Conservation (phyloP, 1,140 invertebrate species). For the Hermatobates lingyangjiaoensis region DNA sequence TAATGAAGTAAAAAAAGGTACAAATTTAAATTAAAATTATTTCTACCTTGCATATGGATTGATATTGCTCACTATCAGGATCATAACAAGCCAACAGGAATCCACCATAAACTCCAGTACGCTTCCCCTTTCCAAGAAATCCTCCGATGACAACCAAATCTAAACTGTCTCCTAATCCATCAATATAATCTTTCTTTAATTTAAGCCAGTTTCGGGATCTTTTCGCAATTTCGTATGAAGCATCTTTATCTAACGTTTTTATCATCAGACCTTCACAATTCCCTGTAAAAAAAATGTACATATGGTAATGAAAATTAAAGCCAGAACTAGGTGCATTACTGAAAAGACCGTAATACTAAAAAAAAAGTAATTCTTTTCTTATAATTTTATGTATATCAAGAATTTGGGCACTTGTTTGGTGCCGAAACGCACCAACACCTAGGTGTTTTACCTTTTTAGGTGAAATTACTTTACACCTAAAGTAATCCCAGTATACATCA, state of each 20-base stretch:
- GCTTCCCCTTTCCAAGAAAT: slow-evolving; percentile 82
- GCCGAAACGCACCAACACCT: no score
- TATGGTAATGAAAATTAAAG: no score
- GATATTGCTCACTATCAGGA: slow-evolving; percentile 79
- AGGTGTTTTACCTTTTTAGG: no score
- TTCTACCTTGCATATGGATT: slow-evolving; percentile 79
- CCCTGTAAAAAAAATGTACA: slow-evolving; percentile 31
- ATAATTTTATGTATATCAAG: no score
- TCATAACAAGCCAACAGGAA: slow-evolving; percentile 96
- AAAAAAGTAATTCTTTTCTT: no score
- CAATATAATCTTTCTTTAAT: slow-evolving; percentile 94
- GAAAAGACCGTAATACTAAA: no score
- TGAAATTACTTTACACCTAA: no score
- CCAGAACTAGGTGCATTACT: no score
- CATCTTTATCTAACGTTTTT: slow-evolving; percentile 81
- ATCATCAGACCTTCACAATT: slow-evolving; percentile 99
- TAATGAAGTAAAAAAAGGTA: no score
- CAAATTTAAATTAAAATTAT: no score
- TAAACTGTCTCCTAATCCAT: slow-evolving; percentile 82
- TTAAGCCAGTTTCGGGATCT: slow-evolving; percentile 94
- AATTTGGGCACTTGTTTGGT: no score
- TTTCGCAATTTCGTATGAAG: slow-evolving; percentile 96
- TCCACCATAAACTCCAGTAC: slow-evolving; percentile 86
- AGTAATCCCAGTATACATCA: no score
- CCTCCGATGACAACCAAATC: slow-evolving; percentile 93